A percentile compares a stretch with the other conserved stretches of the same genome.
Evolutionary conservation across 2,797 vertebrate species (phyloP).

Genomic region (Enteromius afrohamiltoni): DNA sequence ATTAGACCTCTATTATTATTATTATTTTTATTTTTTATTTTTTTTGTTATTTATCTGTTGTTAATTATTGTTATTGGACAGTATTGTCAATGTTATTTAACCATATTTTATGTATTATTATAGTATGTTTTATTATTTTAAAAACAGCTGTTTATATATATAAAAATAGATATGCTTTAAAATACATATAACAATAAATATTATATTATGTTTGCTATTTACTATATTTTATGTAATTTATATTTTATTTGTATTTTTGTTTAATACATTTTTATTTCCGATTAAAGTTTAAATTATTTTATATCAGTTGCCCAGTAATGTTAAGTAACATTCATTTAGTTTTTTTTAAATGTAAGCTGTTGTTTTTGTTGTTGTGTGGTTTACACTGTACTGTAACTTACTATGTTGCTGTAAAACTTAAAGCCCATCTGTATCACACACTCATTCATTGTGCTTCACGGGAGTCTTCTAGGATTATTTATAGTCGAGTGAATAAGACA

Average conservation of each 20-base stretch:
- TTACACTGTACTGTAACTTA: neutral
- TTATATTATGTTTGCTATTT: neutral
- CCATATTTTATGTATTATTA: no score
- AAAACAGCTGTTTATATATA: neutral
- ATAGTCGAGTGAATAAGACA: constrained; percentile 37
- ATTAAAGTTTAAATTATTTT: neutral
- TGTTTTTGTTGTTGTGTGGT: no score
- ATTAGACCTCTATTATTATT: neutral
- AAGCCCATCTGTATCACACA: neutral
- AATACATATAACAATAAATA: no score
- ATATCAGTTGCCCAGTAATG: neutral
- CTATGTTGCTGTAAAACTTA: neutral
- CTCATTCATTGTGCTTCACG: constrained; percentile 18
- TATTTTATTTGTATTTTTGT: neutral
- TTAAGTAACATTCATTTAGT: neutral
- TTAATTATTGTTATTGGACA: neutral
- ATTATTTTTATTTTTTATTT: neutral
- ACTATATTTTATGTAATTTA: neutral
- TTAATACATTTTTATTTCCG: neutral
- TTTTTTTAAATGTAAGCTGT: neutral
- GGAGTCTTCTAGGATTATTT: constrained; percentile 13
- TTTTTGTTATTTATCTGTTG: neutral
- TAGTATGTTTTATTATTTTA: neutral
- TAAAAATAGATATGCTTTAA: no score
- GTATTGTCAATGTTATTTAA: neutral